phyloP scores from a whole-genome alignment of 2,888 invertebrate genomes.

The Epinotia demarniana region DNA sequence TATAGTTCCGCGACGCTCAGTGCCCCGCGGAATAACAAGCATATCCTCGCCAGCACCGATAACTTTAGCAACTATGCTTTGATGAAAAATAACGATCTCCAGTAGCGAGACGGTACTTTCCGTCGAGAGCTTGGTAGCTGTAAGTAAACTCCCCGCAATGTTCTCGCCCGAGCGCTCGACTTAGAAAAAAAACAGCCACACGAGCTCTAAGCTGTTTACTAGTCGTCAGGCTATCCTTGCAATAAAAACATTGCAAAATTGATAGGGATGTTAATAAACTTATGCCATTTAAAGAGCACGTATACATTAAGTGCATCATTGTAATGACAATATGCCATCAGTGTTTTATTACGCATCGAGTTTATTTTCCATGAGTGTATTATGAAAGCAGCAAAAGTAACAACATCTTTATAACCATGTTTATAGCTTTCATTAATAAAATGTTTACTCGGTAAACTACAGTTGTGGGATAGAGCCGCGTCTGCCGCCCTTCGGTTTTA shows the following conservation, averaged over 20 bases:
- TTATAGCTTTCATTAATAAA: conserved; percentile 32
- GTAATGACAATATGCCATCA: not conserved
- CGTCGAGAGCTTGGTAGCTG: not conserved
- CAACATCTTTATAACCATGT: conserved; percentile 17
- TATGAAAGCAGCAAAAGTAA: conserved; percentile 19
- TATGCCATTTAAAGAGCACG: not conserved
- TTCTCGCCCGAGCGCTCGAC: not conserved
- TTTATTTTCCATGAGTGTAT: conserved; percentile 22
- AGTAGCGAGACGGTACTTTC: conserved; percentile 2
- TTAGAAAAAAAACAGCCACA: not conserved
- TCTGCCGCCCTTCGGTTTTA: conserved; percentile 34
- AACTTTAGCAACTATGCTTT: conserved; percentile 26
- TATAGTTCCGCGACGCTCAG: conserved; percentile 32
- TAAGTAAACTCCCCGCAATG: not conserved
- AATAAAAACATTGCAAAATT: not conserved
- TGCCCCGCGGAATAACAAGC: conserved; percentile 37
- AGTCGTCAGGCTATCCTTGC: not conserved
- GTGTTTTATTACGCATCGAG: not conserved
- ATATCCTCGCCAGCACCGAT: conserved; percentile 11
- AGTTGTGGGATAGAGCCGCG: conserved; percentile 13
- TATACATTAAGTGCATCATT: not conserved
- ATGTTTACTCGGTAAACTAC: conserved; percentile 34
- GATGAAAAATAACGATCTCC: not conserved
- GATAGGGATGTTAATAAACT: not conserved
- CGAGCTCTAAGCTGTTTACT: not conserved